A percentile compares a stretch with the other conserved stretches of the same genome.
These are phyloP conservation scores for Haliaeetus leucogaster DNA, from an alignment of 2,113 vertebrate species.

Conservation along the genomic window DNA sequence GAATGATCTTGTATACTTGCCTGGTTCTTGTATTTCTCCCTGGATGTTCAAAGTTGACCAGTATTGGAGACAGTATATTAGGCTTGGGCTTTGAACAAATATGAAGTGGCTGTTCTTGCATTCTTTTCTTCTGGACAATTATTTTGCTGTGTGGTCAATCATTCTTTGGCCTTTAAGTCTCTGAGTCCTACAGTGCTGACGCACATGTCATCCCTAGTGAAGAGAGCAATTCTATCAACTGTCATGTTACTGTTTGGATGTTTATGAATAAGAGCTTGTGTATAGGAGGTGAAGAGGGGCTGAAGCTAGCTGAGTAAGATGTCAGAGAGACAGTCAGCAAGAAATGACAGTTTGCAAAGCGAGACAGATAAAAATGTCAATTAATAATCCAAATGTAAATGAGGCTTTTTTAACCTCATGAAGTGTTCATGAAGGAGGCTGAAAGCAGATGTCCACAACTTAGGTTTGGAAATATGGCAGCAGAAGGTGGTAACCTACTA, in stretches of 20 bases:
- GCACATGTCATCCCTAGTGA: neutral
- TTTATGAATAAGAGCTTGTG: neutral
- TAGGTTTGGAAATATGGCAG: neutral
- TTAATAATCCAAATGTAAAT: neutral
- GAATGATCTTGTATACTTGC: neutral
- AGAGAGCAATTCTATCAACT: neutral
- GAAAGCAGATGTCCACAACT: neutral
- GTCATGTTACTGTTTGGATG: neutral
- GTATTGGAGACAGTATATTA: neutral
- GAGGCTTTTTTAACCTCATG: neutral
- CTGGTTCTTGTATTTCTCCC: neutral
- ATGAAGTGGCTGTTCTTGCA: neutral
- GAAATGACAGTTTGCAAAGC: neutral
- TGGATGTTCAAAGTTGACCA: neutral
- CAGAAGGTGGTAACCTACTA: neutral
- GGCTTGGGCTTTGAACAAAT: neutral
- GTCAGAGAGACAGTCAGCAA: neutral
- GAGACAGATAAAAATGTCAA: neutral
- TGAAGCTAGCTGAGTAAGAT: neutral
- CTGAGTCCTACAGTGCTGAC: neutral
- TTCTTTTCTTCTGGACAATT: neutral
- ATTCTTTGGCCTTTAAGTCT: neutral
- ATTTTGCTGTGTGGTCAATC: neutral
- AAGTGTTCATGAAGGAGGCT: neutral
- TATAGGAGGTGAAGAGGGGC: neutral